Base-by-base conservation (phyloP, 2,113 vertebrate genomes). In the Pelodiscus sinensis region DNA sequence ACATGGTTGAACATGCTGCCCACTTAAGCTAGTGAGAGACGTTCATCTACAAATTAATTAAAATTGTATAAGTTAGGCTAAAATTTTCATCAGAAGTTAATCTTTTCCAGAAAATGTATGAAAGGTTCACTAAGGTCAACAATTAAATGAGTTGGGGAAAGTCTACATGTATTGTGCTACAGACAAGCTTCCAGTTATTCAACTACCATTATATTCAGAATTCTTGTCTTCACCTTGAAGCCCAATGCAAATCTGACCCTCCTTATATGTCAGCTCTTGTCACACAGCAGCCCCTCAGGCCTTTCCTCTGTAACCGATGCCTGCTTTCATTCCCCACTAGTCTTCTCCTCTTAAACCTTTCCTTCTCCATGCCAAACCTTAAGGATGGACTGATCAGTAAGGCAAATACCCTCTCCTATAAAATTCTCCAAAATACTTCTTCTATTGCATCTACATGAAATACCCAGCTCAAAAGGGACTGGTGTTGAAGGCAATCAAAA, bases 1-100 rank as follows among this genome's bases (percentile, higher is more conserved):
- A 55, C 25, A 68, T 0, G 0, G 75, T 57, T 91, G 81, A 85
- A 52, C 44, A 82, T 15, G 44, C 24, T 82, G 27, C 12, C 18
- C 82, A 62, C 35, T 79, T 80, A 81, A 94, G 35, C 57, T 50
- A 24, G 51, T 51, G 88, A 79, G 62, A 90, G 68, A 89, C 90
- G 89, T 31, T 50, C 78, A 81, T 9, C 73, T 83, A 51, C 31
- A 81, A 94, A 86, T 81, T 7, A 87, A 57, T 52, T 94, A 57
- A 88, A 55, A 57, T 35, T 56, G 31, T 27, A 60, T 51, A 79
- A 62, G 78, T 18, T 57, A 68, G 8, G 90, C 75, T 4, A 29
- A 7, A 87, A 56, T 51, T 24, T 87, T 87, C 44, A 88, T 15
- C n/a, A 58, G 0, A 79, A 7, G 3, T 82, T 27, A 92, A 83